A percentile compares a stretch with the other conserved stretches of the same genome.
These are phyloP conservation scores for Euplexia lucipara DNA, from an alignment of 2,888 invertebrate genomes.

Conservation along the genomic window DNA sequence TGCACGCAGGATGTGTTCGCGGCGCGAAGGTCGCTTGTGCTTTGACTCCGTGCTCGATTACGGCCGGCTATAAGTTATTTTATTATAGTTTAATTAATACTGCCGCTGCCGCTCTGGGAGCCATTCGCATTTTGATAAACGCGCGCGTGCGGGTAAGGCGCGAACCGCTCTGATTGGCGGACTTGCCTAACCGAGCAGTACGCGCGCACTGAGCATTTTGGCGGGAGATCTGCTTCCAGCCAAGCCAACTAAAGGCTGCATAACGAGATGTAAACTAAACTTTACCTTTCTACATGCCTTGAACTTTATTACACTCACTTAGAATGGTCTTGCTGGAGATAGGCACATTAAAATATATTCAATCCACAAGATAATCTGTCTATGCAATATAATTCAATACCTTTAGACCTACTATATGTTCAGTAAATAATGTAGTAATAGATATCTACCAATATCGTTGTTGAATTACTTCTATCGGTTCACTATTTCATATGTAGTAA, in stretches of 20 bases:
- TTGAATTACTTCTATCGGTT: no score
- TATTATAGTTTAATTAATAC: constrained; percentile 78
- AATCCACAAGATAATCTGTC: no score
- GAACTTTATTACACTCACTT: constrained; percentile 43
- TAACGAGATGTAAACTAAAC: constrained; percentile 63
- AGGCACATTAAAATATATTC: no score
- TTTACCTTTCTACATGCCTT: constrained; percentile 67
- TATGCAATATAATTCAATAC: background rate
- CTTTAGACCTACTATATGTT: no score
- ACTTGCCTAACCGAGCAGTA: constrained; percentile 67
- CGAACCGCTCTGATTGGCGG: constrained; percentile 86
- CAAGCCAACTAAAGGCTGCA: constrained; percentile 65
- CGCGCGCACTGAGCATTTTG: constrained; percentile 73
- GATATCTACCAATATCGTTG: no score
- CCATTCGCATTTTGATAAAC: constrained; percentile 85
- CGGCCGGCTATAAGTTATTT: constrained; percentile 79
- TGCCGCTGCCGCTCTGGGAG: constrained; percentile 65
- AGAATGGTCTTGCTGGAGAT: background rate
- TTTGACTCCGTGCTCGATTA: constrained; percentile 73
- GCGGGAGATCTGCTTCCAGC: constrained; percentile 81
- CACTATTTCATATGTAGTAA: no score
- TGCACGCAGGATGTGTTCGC: constrained; percentile 76
- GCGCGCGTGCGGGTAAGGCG: constrained; percentile 83
- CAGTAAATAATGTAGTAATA: no score
- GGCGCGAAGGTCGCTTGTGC: constrained; percentile 74